Conservation (phyloP, 2,888 invertebrate species). For the Diarsia rubi region DNA sequence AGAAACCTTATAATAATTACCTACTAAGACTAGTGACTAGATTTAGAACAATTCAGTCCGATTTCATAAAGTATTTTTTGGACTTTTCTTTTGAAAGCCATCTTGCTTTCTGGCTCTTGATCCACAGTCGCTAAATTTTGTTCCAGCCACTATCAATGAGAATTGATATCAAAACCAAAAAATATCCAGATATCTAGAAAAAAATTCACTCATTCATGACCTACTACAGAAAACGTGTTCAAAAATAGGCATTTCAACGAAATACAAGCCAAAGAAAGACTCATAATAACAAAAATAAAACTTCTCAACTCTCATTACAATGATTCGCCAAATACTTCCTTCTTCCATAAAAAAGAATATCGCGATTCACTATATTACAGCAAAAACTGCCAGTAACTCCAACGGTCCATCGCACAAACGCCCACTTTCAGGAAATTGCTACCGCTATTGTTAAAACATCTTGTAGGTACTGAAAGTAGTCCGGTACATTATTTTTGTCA, state of each 20-base stretch:
- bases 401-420: constrained; percentile 54
- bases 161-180: background rate
- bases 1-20: too few species aligned
- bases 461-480: constrained; percentile 72
- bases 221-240: background rate
- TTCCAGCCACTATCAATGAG: background rate
- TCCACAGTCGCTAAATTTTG: background rate
- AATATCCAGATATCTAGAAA: background rate
- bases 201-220: background rate
- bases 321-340: constrained; percentile 26
- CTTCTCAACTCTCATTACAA: constrained; percentile 10
- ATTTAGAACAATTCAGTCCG: too few species aligned
- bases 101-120: too few species aligned
- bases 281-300: background rate
- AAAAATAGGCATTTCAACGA: background rate
- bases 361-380: constrained; percentile 6
- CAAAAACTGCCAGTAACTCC: constrained; percentile 42
- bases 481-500: constrained; percentile 82
- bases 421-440: constrained; percentile 36
- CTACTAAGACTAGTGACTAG: too few species aligned
- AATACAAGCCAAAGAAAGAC: background rate
- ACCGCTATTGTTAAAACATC: constrained; percentile 65
- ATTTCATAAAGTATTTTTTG: too few species aligned
- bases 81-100: too few species aligned
- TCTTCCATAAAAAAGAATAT: constrained; percentile 12